phyloP scores from a whole-genome alignment of 2,888 invertebrate species.

The Exocentrus adspersus region DNA sequence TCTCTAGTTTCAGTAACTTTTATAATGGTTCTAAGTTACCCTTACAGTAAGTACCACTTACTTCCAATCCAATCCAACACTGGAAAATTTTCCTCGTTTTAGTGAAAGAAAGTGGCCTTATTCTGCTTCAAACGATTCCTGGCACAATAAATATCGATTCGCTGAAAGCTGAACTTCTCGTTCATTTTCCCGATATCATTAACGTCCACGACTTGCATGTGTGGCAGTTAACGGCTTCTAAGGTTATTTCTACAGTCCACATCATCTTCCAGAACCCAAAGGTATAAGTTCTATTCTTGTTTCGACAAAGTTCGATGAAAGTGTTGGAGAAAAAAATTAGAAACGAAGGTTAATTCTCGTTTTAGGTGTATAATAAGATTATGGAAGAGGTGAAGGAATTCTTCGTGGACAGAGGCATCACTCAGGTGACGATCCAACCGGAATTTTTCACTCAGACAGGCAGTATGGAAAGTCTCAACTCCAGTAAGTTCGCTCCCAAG shows the following conservation, averaged over 20 bases:
- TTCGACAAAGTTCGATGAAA: conserved; percentile 1
- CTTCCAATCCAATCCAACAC: too few species aligned
- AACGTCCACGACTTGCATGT: conserved; percentile 90
- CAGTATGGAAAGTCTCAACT: conserved; percentile 51
- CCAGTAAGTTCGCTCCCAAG: conserved; percentile 49
- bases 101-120: conserved; percentile 91
- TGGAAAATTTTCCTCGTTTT: conserved; percentile 51
- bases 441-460: conserved; percentile 70
- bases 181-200: conserved; percentile 75
- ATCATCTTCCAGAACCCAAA: conserved; percentile 76
- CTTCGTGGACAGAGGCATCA: conserved; percentile 83
- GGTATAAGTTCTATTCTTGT: conserved; percentile 54
- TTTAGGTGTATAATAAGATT: conserved; percentile 67
- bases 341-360: too few species aligned
- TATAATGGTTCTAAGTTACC: conserved; percentile 79
- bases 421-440: conserved; percentile 87
- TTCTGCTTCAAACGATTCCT: conserved; percentile 92
- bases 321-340: too few species aligned
- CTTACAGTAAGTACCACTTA: conserved; percentile 74
- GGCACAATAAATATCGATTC: conserved; percentile 83
- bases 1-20: conserved; percentile 79
- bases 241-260: conserved; percentile 86
- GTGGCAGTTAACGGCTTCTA: conserved; percentile 84
- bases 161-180: conserved; percentile 72
- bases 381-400: conserved; percentile 75